A percentile compares a stretch with the other conserved stretches of the same genome.
These are phyloP conservation scores for Acanthoscelides obtectus DNA, from an alignment of 2,888 invertebrate species.

Conservation along the genomic window DNA sequence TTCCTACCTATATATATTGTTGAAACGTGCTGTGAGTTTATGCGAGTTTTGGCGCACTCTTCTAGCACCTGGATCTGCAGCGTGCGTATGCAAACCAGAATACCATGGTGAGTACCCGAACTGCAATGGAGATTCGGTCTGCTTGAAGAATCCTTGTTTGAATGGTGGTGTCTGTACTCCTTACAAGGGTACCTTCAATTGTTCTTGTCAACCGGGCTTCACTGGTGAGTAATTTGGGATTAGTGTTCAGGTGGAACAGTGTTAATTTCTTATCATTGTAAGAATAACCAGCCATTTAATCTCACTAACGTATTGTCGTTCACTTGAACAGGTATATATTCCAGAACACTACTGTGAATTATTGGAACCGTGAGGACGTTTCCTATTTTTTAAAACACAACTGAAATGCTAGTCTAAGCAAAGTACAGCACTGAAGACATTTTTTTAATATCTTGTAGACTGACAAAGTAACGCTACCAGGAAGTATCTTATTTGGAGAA, in stretches of 20 bases:
- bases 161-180: slow-evolving; percentile 70
- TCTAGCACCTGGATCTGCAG: slow-evolving; percentile 24
- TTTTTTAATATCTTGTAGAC: no score
- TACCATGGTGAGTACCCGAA: slow-evolving; percentile 52
- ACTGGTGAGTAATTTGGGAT: slow-evolving; percentile 51
- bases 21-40: no score
- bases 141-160: slow-evolving; percentile 66
- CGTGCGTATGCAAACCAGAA: slow-evolving; percentile 64
- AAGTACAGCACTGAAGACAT: no score
- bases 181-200: slow-evolving; percentile 58
- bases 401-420: no score
- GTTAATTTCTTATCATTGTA: neutral
- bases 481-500: no score
- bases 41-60: no score
- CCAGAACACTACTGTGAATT: neutral
- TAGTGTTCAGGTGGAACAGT: neutral
- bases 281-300: neutral
- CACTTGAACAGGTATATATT: neutral
- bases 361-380: no score
- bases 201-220: slow-evolving; percentile 67
- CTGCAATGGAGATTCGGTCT: slow-evolving; percentile 51
- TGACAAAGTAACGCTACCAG: no score
- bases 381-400: no score
- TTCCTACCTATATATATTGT: no score
- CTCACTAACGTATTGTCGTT: neutral